Conservation (phyloP, 1,140 invertebrate genomes). For the Lordiphosa clarofinis region DNA sequence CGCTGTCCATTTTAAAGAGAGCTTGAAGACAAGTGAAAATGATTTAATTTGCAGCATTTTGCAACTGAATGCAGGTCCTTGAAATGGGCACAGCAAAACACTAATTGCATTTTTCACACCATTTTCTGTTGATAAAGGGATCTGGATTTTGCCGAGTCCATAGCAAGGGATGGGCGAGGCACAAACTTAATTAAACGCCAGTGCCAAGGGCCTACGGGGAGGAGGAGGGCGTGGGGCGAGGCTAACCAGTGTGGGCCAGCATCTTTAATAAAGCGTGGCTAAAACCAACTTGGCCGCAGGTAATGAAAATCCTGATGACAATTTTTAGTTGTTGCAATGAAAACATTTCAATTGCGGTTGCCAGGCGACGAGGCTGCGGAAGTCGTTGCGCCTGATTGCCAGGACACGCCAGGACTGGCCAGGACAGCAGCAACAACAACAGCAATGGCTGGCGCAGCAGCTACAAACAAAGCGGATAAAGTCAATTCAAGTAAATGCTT, state of each 20-base stretch:
- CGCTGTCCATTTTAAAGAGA: constrained; percentile 25
- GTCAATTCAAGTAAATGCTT: constrained; percentile 69
- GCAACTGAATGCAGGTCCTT: constrained; percentile 67
- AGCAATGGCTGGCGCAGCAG: constrained; percentile 17
- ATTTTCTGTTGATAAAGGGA: constrained; percentile 62
- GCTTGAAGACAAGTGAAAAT: constrained; percentile 41
- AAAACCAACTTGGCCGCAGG: constrained; percentile 67
- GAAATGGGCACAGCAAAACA: constrained; percentile 52
- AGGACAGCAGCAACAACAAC: background rate
- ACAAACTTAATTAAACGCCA: constrained; percentile 70
- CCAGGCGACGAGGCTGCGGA: constrained; percentile 45
- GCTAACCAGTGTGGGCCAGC: constrained; percentile 20
- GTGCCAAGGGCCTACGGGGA: constrained; percentile 54
- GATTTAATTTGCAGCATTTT: constrained; percentile 72
- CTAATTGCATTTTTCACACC: constrained; percentile 75
- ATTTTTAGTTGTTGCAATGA: constrained; percentile 75
- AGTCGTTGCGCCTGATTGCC: constrained; percentile 58
- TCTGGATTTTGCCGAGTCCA: constrained; percentile 22
- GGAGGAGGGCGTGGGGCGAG: background rate
- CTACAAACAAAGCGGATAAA: constrained; percentile 62
- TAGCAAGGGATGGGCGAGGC: constrained; percentile 8
- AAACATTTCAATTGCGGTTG: constrained; percentile 76
- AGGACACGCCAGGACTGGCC: constrained; percentile 13
- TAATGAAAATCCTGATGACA: constrained; percentile 76
- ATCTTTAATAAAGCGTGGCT: constrained; percentile 67